phyloP scores from a whole-genome alignment of 2,113 vertebrate species.

The Progne subis region DNA sequence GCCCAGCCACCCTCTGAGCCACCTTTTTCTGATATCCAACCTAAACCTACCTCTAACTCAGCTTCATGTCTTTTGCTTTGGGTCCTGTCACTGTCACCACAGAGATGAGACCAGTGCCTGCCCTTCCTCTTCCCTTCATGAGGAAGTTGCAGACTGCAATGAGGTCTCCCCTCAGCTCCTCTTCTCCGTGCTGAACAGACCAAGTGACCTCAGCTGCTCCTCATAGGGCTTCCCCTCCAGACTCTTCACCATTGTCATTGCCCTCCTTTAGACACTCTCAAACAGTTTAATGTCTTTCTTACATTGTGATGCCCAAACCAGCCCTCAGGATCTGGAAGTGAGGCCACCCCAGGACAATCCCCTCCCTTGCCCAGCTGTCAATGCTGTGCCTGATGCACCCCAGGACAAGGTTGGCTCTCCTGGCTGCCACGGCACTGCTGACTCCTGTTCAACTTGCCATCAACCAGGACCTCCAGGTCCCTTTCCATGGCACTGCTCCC shows the following conservation, averaged over 20 bases:
- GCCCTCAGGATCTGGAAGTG: rapidly evolving
- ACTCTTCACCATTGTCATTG: not conserved
- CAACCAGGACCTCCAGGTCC: rapidly evolving
- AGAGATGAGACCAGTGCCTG: not conserved
- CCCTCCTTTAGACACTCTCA: not conserved
- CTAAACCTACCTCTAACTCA: not conserved
- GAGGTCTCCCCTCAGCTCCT: too few species aligned
- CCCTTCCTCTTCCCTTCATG: not conserved
- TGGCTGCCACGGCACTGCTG: not conserved
- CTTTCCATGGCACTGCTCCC: not conserved
- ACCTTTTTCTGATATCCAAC: rapidly evolving
- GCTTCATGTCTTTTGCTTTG: not conserved
- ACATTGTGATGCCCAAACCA: rapidly evolving
- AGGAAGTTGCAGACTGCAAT: too few species aligned
- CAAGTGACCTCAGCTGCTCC: not conserved
- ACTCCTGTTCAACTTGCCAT: rapidly evolving
- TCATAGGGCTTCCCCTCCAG: not conserved
- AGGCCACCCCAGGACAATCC: not conserved
- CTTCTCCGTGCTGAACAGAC: not conserved
- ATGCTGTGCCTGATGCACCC: not conserved
- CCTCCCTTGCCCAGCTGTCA: rapidly evolving
- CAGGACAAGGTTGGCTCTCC: not conserved
- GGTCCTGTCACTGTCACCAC: not conserved
- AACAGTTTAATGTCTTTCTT: rapidly evolving
- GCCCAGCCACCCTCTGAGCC: rapidly evolving